Evolutionary conservation across 2,113 vertebrate genomes (phyloP), one percentile per base, ranked within the genome.

Genomic region (Nesogale talazaci): DNA sequence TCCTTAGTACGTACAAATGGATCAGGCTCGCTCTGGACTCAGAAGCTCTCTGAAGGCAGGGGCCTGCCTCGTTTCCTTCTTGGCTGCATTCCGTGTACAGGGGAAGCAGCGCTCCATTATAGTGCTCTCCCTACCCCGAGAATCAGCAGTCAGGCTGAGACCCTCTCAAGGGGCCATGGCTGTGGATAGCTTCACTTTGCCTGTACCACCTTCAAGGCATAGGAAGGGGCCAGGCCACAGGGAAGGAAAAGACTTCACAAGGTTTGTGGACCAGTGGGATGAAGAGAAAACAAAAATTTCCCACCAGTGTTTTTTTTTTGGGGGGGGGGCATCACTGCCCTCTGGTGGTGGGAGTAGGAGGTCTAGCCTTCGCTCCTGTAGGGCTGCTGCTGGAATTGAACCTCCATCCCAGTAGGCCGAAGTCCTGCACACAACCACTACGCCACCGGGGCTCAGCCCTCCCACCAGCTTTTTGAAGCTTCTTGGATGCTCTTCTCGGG

Each of bases 41-140:
- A 65, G 7, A n/a, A 61, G 57, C 31, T 72, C 34, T 79, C 19
- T 34, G 75, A n/a, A 69, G 42, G 1, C 46, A 31, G 84, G 15
- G n/a, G 22, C 0, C 0, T 38, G 20, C 31, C 56, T 67, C 19
- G 1, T 10, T 0, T 0, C 14, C 23, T 46, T 36, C 23, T 10
- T 8, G 5, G 19, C 83, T 77, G 36, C 15, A 34, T 34, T 69
- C 16, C 36, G 42, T 7, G 19, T n/a, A 76, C 52, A 27, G 42
- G 70, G 14, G 76, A 75, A 25, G 12, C 69, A 14, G 20, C 12
- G 9, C 19, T 74, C 52, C 38, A 22, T 67, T 29, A n/a, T n/a
- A n/a, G n/a, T n/a, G 46, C 46, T 52, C 10, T 52, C 46, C 46
- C 42, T 11, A 31, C 20, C 23, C 59, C 12, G 72, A 3, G 22